These are phyloP conservation scores for Solenopsis fugax DNA, from an alignment of 1,140 invertebrate species.

Conservation along the genomic window DNA sequence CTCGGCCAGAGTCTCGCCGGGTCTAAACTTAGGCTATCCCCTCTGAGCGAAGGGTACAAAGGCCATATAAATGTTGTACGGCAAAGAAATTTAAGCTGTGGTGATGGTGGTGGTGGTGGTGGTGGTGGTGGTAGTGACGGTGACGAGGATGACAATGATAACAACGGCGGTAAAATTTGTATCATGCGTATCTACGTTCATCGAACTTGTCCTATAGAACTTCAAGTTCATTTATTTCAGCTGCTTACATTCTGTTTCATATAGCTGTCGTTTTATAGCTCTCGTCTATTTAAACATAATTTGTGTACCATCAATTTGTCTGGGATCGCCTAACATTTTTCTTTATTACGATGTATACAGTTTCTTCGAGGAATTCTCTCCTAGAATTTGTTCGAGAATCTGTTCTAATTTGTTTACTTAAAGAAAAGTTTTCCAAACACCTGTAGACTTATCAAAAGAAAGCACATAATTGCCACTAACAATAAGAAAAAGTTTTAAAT, in stretches of 20 bases:
- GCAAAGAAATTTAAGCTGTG: neutral
- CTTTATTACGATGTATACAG: neutral
- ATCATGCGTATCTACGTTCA: neutral
- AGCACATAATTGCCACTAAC: neutral
- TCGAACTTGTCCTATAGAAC: constrained; percentile 30
- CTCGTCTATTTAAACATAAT: neutral
- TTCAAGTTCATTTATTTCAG: neutral
- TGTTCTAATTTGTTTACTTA: neutral
- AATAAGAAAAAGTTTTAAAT: neutral
- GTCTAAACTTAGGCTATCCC: constrained; percentile 73
- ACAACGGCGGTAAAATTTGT: neutral
- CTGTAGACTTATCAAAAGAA: neutral
- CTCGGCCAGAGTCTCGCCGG: constrained; percentile 56
- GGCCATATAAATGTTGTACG: neutral
- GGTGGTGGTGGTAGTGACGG: neutral
- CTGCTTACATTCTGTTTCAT: neutral
- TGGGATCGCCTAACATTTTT: neutral
- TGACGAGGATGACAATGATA: constrained; percentile 37
- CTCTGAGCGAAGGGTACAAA: constrained; percentile 60
- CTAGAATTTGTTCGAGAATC: neutral
- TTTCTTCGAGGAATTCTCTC: neutral
- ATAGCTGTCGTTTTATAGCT: neutral
- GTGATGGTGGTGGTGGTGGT: neutral
- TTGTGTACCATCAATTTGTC: neutral
- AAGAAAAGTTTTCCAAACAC: neutral